Evolutionary conservation across 2,797 vertebrate genomes (phyloP), one percentile per base, ranked within the genome.

Genomic region (Botia almorhae): DNA sequence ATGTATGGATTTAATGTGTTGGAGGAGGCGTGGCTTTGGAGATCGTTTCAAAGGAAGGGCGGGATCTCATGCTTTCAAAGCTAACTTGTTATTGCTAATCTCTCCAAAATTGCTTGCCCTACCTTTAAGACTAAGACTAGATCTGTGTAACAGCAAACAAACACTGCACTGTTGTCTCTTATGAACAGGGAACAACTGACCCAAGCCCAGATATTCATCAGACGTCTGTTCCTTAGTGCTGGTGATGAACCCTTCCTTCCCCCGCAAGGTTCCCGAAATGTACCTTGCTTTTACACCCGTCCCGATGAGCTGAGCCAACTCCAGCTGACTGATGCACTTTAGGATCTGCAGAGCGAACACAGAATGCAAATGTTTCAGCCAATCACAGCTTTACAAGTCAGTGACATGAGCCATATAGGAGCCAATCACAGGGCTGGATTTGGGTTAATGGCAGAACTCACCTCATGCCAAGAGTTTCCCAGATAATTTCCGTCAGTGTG

Each of bases 311-410:
- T 99, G 98, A 71, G 98, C 98, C 92, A 99, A 93, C 91, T 99
- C 98, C 92, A 99, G 88, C 77, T 99, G 98, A 94, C 98, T 99
- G 91, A 99, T 99, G 90, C 98, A 99, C 91, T 99, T 99, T 90
- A 99, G 90, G 91, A 99, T 99, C 98, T 99, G 88, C 76, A 79
- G 36, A 1, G 97, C 67, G 99, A 88, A 21, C 98, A 96, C 69
- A 96, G 93, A 93, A 99, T 89, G 82, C 14, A 74, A 5, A 67
- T 65, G 8, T 1, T 1, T 43, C 19, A 48, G 55, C 13, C 55
- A 23, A 46, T 68, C 68, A 68, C 14, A n/a, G 3, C 13, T 7
- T 53, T 53, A 36, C 17, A 36, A 19, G 2, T 13, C 14, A 39
- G 8, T 19, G 17, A 23, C 10, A 55, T 6, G 23, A 58, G 2